Conservation (phyloP, 1,140 invertebrate species). For the Choristoneura fumiferana region DNA sequence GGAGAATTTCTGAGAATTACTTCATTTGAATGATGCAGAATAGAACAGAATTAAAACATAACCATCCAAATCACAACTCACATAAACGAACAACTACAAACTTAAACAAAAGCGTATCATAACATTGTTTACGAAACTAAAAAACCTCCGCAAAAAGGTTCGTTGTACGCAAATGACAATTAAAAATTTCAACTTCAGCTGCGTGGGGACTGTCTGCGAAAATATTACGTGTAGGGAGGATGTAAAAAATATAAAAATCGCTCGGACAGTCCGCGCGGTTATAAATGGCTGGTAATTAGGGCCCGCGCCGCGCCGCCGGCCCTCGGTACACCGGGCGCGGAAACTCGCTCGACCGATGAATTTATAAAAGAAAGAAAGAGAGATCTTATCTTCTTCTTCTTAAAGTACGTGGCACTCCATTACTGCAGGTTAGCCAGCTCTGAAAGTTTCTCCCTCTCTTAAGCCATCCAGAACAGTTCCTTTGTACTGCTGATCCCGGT, state of each 20-base stretch:
- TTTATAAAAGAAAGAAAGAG: too few species aligned
- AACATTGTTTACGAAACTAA: slow-evolving; percentile 8
- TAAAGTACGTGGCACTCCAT: too few species aligned
- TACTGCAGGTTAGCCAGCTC: too few species aligned
- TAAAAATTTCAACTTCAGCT: slow-evolving; percentile 15
- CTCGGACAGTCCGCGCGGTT: slow-evolving; percentile 57
- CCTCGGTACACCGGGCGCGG: slow-evolving; percentile 23
- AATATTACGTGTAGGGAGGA: slow-evolving; percentile 49
- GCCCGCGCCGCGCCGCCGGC: slow-evolving; percentile 46
- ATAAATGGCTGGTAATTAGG: slow-evolving; percentile 71
- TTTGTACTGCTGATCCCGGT: too few species aligned
- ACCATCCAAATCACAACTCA: too few species aligned
- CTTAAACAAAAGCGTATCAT: background rate
- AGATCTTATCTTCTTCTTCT: too few species aligned
- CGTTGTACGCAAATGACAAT: slow-evolving; percentile 15
- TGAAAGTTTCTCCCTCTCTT: too few species aligned
- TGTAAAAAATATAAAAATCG: slow-evolving; percentile 64
- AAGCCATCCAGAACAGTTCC: too few species aligned
- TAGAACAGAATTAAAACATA: too few species aligned
- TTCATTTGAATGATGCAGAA: too few species aligned
- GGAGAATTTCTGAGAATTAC: too few species aligned
- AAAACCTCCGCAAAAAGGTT: slow-evolving; percentile 11
- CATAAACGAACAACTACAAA: background rate
- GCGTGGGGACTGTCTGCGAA: slow-evolving; percentile 39
- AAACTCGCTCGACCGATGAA: slow-evolving; percentile 7